Evolutionary conservation across 2,113 vertebrate species (phyloP), one percentile per base, ranked within the genome.

Genomic region (Athene noctua): DNA sequence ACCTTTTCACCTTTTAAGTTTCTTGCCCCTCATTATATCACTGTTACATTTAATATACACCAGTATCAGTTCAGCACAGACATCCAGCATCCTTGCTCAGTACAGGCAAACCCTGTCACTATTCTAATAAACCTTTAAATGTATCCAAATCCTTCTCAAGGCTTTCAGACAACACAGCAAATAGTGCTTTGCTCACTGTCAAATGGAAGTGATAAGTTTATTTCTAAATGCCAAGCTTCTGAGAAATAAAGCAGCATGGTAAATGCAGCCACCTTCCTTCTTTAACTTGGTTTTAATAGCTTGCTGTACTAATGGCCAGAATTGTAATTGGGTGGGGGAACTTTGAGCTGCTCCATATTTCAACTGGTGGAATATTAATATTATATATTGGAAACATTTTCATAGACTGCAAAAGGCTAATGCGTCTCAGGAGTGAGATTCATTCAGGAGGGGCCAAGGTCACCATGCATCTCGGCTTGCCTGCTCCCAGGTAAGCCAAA

Each of bases 401-500:
- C 34, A 10, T 38, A 67, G 94, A 29, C 71, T 9, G 1, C 68
- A 26, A 23, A 55, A 62, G 67, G 82, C 49, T 44, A 23, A 59
- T 38, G 63, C 40, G 85, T 51, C 66, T 88, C 62, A 13, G 52
- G 44, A 86, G 75, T 0, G 0, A 20, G 49, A 49, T 47, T 52
- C 4, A 1, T 36, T 46, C 65, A 16, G 58, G 40, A 83, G 75
- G 40, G 65, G n/a, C 47, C 18, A 5, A 42, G 75, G 72, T 44
- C 10, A 0, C 58, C 3, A 0, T 9, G 22, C 26, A 2, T 19
- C 47, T 38, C 1, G 0, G 36, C 26, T 25, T 6, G 17, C 32
- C 65, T 4, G 63, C 63, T 57, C 70, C 74, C 82, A 21, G 78
- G 46, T 34, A 0, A 73, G 82, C 17, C 59, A 11, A 30, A 51